These are phyloP conservation scores for Venturia canescens DNA, from an alignment of 1,140 invertebrate genomes.

Conservation along the genomic window DNA sequence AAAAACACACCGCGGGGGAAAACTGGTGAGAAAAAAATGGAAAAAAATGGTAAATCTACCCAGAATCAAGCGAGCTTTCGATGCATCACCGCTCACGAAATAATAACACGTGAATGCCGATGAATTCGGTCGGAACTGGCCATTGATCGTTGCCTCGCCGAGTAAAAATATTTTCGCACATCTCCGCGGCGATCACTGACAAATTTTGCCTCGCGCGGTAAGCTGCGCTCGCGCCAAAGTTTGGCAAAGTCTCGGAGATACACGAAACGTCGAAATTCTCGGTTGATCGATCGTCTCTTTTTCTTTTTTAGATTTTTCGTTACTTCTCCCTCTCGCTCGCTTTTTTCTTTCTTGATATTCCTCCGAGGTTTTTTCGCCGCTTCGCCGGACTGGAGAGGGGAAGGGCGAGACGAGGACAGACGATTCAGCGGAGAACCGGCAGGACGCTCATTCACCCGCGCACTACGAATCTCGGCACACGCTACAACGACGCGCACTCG, in stretches of 20 bases:
- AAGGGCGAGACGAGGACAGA: slow-evolving; percentile 6
- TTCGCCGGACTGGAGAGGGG: background rate
- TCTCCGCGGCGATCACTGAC: background rate
- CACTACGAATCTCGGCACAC: slow-evolving; percentile 61
- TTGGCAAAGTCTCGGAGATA: background rate
- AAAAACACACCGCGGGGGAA: no score
- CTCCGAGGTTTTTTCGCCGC: slow-evolving; percentile 10
- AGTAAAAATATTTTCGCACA: no score
- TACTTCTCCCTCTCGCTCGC: background rate
- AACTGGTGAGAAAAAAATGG: no score
- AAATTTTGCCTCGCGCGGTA: background rate
- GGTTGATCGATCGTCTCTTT: background rate
- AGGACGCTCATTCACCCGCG: slow-evolving; percentile 56
- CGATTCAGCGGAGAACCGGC: slow-evolving; percentile 34
- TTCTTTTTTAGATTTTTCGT: background rate
- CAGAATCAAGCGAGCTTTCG: no score
- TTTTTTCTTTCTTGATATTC: slow-evolving; percentile 24
- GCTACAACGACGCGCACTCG: slow-evolving; percentile 60
- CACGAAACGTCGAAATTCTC: background rate
- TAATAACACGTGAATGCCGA: no score
- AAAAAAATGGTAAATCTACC: no score
- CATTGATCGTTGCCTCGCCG: no score
- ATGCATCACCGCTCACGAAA: no score
- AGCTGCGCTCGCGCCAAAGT: background rate
- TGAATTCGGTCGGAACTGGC: no score